These are phyloP conservation scores for Platerodrilus igneus DNA, from an alignment of 2,888 invertebrate genomes.

Conservation along the genomic window DNA sequence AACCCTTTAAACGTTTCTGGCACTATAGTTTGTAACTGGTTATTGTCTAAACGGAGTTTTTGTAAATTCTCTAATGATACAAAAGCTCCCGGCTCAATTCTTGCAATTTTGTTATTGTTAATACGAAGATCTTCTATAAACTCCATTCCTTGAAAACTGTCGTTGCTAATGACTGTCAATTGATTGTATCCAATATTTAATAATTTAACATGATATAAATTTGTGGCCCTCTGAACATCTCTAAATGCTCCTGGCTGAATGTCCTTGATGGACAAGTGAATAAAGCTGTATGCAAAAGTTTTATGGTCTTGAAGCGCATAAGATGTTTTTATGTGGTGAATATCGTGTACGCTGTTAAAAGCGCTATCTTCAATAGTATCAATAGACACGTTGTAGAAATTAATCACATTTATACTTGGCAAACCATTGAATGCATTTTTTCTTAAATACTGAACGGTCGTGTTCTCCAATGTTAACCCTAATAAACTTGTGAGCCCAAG, in stretches of 20 bases:
- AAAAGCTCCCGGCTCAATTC: slow-evolving; percentile 4
- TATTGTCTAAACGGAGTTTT: no score
- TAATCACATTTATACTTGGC: not conserved
- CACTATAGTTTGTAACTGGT: no score
- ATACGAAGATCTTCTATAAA: not conserved
- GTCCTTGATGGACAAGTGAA: slow-evolving; percentile 1
- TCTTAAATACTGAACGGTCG: no score
- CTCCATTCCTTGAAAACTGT: slow-evolving; percentile 2
- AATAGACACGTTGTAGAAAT: slow-evolving; percentile 1
- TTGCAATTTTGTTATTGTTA: slow-evolving; percentile 2
- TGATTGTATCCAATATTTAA: slow-evolving; percentile 1
- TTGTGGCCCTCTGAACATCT: not conserved
- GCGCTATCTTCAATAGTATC: not conserved
- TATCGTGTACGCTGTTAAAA: slow-evolving; percentile 1
- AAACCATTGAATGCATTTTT: slow-evolving; percentile 3
- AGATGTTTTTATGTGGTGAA: not conserved
- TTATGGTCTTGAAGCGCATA: not conserved
- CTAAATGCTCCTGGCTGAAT: not conserved
- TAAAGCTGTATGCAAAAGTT: slow-evolving; percentile 2
- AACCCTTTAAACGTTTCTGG: no score
- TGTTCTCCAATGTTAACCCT: no score
- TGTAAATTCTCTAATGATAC: not conserved
- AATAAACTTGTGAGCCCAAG: no score
- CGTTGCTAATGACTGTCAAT: not conserved
- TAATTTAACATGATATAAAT: not conserved